Conservation (phyloP, 1,140 invertebrate species). For the Macrobrachium rosenbergii region DNA sequence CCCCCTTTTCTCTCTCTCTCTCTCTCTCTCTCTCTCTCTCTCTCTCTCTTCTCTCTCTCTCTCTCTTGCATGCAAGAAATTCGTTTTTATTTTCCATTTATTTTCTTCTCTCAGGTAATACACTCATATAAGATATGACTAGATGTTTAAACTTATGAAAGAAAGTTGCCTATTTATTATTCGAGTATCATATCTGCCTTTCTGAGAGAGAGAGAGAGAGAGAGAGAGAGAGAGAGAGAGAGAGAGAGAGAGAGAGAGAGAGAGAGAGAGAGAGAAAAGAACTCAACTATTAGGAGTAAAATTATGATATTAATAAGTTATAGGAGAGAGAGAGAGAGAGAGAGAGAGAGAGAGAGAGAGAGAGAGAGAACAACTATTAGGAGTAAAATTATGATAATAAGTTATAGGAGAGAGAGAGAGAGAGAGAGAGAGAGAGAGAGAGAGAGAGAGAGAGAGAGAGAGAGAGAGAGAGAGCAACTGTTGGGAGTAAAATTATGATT, state of each 20-base stretch:
- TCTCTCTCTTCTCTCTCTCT: too few relatives aligned
- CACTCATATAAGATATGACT: too few relatives aligned
- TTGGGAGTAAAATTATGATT: too few relatives aligned
- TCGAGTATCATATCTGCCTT: too few relatives aligned
- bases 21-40: too few relatives aligned
- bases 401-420: not conserved
- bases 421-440: not conserved
- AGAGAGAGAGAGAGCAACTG: not conserved
- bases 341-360: slow-evolving; percentile 30
- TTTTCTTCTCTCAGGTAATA: too few relatives aligned
- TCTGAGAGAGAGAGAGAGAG: slow-evolving; percentile 15
- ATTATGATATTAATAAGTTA: not conserved
- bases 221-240: slow-evolving; percentile 12
- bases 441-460: not conserved
- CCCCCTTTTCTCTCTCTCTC: too few relatives aligned
- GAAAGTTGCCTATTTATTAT: too few relatives aligned
- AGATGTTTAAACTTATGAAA: too few relatives aligned
- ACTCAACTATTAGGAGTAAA: too few relatives aligned
- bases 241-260: not conserved
- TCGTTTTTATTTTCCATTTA: too few relatives aligned
- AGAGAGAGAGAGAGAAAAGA: not conserved
- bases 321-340: not conserved
- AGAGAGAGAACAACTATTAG: slow-evolving; percentile 1
- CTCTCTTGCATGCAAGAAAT: too few relatives aligned
- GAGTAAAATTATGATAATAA: not conserved